Base-by-base conservation (phyloP, 2,888 invertebrate species). In the Rhodophaea formosa region DNA sequence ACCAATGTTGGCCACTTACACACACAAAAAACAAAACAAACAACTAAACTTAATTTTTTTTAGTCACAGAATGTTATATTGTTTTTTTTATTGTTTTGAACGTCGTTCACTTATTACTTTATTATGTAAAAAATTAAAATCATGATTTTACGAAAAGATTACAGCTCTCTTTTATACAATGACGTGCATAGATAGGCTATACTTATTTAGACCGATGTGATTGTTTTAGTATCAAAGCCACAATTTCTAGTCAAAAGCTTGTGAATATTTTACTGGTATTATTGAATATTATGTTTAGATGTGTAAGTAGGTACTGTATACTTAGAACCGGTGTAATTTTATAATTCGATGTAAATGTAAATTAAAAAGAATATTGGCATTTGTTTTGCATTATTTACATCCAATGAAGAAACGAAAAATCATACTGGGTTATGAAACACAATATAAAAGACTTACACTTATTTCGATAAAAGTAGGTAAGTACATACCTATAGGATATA, bases 341-440 rank as follows among this genome's bases (percentile, higher is more conserved):
- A 77, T 78, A 81, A 80, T 79, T 83, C 67, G 73, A 77, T 84
- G 84, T 83, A 81, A 77, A 82, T 75, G 77, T 80, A 75, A 78
- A 68, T 64, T 70, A 62, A 70, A 63, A 60, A 52, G 32, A 55
- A 39, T 51, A 46, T 30, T 46, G 30, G 32, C 30, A 42, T 44
- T 12, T 39, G 54, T 57, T 57, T 60, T 16, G 49, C 12, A 51
- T 39, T 45, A 35, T 35, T 16, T 42, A 14, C 23, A 14, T 30
- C n/a, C 23, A 15, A 44, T 17, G 7, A n/a, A 3, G 10, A 45
- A 44, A 52, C 45, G 29, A 12, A 51, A 23, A 23, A 23, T 23
- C 23, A 2, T 23, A 2, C 23, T 23, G 23, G 23, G 5, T 5
- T 23, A 23, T 23, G 23, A 23, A 2, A 23, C 23, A 23, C 23